phyloP scores from a whole-genome alignment of 2,113 vertebrate genomes.

The Cavia aperea region DNA sequence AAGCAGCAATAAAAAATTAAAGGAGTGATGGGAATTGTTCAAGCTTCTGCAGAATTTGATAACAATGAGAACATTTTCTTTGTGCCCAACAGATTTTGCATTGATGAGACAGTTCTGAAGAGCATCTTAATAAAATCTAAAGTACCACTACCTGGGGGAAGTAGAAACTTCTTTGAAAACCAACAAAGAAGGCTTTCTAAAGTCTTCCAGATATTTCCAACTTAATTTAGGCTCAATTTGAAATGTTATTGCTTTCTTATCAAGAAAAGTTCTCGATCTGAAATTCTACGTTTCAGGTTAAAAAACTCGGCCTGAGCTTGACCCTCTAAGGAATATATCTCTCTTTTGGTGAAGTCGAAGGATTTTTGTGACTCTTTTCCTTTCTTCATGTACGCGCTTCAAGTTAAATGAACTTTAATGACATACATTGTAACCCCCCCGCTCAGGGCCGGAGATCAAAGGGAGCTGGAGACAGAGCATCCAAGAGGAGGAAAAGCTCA shows the following conservation, averaged over 20 bases:
- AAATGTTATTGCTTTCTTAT: background rate
- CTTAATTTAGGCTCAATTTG: constrained; percentile 27
- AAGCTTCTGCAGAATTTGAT: constrained; percentile 18
- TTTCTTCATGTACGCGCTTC: background rate
- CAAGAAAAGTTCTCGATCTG: constrained; percentile 23
- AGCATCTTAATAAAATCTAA: background rate
- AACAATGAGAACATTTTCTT: constrained; percentile 46
- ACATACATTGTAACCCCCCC: constrained; percentile 14
- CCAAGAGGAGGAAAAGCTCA: background rate
- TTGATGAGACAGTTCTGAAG: background rate
- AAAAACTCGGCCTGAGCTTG: constrained; percentile 38
- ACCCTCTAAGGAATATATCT: background rate
- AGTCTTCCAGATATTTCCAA: background rate
- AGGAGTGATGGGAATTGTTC: constrained; percentile 16
- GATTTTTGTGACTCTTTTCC: background rate
- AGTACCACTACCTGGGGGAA: background rate
- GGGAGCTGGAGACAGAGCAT: background rate
- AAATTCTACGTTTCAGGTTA: constrained; percentile 32
- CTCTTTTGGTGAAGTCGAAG: background rate
- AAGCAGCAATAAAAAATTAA: constrained; percentile 57
- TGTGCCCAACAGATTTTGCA: constrained; percentile 3
- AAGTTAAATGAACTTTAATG: constrained; percentile 43
- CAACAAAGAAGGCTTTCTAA: background rate
- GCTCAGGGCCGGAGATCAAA: background rate
- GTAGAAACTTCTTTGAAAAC: constrained; percentile 13